Conservation (phyloP, 1,140 invertebrate species). For the Lasaia peninsularis region DNA sequence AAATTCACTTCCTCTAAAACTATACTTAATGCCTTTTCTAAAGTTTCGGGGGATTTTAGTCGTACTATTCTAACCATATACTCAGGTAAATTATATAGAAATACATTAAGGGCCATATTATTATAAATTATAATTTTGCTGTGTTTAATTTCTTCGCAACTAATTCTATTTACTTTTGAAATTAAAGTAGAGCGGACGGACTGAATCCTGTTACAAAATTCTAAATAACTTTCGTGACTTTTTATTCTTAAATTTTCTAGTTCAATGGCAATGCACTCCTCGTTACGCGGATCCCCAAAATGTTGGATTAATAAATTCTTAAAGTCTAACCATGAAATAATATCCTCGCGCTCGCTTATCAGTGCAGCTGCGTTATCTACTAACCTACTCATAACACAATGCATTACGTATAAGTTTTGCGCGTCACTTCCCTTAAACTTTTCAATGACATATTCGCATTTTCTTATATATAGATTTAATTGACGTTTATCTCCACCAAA, state of each 20-base stretch:
- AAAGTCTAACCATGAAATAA: slow-evolving; percentile 16
- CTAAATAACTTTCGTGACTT: slow-evolving; percentile 22
- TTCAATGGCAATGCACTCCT: slow-evolving; percentile 27
- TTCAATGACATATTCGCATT: slow-evolving; percentile 29
- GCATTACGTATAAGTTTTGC: slow-evolving; percentile 26
- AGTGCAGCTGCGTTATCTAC: slow-evolving; percentile 25
- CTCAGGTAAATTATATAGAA: slow-evolving; percentile 32
- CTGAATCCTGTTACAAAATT: slow-evolving; percentile 30
- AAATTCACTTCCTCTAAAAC: slow-evolving; percentile 31
- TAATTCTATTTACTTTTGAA: slow-evolving; percentile 26
- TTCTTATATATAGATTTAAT: slow-evolving; percentile 22
- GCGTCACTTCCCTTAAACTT: slow-evolving; percentile 15
- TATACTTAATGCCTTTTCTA: slow-evolving; percentile 27
- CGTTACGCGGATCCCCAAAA: slow-evolving; percentile 24
- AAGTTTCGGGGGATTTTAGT: slow-evolving; percentile 12
- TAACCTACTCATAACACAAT: slow-evolving; percentile 25
- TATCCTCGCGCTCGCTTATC: slow-evolving; percentile 23
- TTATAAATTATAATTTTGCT: slow-evolving; percentile 27
- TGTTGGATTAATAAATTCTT: slow-evolving; percentile 16
- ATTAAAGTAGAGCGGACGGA: slow-evolving; percentile 19
- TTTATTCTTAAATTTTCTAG: slow-evolving; percentile 21
- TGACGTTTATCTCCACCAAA: neutral
- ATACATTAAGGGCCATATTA: slow-evolving; percentile 28
- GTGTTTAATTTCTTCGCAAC: slow-evolving; percentile 3
- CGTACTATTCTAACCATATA: slow-evolving; percentile 24